Evolutionary conservation across 2,888 invertebrate genomes (phyloP).

Genomic region (Rutpela maculata): DNA sequence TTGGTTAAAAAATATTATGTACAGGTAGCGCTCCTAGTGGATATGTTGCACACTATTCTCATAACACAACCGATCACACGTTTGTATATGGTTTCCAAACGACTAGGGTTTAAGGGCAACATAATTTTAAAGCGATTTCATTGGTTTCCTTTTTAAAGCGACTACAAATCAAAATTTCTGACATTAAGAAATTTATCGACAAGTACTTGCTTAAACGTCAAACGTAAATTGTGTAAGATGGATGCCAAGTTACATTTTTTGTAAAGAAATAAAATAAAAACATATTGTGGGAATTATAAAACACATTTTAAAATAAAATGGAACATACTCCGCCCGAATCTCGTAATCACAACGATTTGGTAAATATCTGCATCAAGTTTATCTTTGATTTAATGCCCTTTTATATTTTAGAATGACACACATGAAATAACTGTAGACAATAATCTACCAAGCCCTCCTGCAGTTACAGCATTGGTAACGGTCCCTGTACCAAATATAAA

Average conservation of each 20-base stretch:
- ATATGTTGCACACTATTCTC: conserved; percentile 20
- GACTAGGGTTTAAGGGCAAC: not conserved
- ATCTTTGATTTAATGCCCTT: conserved; percentile 15
- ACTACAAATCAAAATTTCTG: conserved; percentile 2
- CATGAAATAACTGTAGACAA: conserved; percentile 55
- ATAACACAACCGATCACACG: conserved; percentile 1
- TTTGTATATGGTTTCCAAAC: not conserved
- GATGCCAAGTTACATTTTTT: conserved; percentile 49
- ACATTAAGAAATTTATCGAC: conserved; percentile 21
- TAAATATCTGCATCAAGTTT: conserved; percentile 13
- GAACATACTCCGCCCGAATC: conserved; percentile 59
- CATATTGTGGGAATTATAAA: conserved; percentile 13
- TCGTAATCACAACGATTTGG: conserved; percentile 42
- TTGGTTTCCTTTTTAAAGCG: conserved; percentile 7
- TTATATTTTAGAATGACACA: conserved; percentile 40
- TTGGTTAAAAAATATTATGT: conserved; percentile 58
- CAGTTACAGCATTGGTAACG: conserved; percentile 28
- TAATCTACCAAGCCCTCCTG: conserved; percentile 45
- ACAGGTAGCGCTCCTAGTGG: conserved; percentile 52
- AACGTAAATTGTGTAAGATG: conserved; percentile 41
- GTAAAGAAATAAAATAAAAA: conserved; percentile 3
- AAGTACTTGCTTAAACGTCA: conserved; percentile 29
- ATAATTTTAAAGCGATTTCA: conserved; percentile 25
- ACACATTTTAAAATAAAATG: conserved; percentile 49
- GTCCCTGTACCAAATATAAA: conserved; percentile 47